phyloP scores from a whole-genome alignment of 2,888 invertebrate genomes.

The Gymnosoma rotundatum region DNA sequence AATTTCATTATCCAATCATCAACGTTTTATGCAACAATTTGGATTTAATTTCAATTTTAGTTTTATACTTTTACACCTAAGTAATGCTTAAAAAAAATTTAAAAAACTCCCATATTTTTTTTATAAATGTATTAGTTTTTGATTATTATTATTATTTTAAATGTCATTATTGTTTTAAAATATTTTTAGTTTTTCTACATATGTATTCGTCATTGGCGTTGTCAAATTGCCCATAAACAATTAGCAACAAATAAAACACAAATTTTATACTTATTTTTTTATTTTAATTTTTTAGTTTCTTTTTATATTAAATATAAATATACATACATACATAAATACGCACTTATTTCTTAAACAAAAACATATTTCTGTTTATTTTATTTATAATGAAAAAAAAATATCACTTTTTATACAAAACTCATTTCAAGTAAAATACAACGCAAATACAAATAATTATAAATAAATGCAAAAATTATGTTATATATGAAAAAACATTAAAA shows the following conservation, averaged over 20 bases:
- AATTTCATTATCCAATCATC: neutral
- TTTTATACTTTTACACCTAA: slow-evolving; percentile 41
- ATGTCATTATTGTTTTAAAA: slow-evolving; percentile 65
- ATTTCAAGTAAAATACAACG: slow-evolving; percentile 56
- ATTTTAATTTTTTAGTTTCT: slow-evolving; percentile 49
- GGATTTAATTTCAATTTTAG: slow-evolving; percentile 38
- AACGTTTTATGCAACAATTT: slow-evolving; percentile 60
- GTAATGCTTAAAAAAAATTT: slow-evolving; percentile 58
- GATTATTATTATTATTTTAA: slow-evolving; percentile 51
- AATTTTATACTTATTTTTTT: slow-evolving; percentile 67
- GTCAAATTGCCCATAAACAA: slow-evolving; percentile 57
- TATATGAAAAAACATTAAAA: slow-evolving; percentile 50
- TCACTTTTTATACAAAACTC: slow-evolving; percentile 53
- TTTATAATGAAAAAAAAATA: slow-evolving; percentile 58
- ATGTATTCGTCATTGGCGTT: slow-evolving; percentile 25
- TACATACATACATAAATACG: slow-evolving; percentile 42
- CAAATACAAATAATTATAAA: slow-evolving; percentile 40
- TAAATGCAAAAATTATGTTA: slow-evolving; percentile 64
- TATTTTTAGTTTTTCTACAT: slow-evolving; percentile 45
- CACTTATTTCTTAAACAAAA: neutral
- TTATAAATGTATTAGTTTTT: slow-evolving; percentile 59
- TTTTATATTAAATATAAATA: slow-evolving; percentile 54
- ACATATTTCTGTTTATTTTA: slow-evolving; percentile 49
- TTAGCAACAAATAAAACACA: slow-evolving; percentile 38
- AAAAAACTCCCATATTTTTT: slow-evolving; percentile 36